Conservation (phyloP, 1,140 invertebrate genomes). For the Diprion similis region DNA sequence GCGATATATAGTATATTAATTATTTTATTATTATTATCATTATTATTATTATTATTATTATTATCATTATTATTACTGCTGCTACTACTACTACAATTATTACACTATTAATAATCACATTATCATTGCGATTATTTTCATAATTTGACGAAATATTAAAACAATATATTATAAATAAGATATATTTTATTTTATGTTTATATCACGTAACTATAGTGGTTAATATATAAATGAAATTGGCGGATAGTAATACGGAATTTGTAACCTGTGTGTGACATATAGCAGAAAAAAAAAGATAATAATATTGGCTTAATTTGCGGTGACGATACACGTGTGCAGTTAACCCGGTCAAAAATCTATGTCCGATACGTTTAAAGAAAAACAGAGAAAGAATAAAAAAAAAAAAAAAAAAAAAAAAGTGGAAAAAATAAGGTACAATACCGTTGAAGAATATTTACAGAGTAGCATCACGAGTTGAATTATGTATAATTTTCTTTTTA, state of each 20-base stretch:
- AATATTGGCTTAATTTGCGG: too few species aligned
- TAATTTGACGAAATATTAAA: constrained; percentile 16
- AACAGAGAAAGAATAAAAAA: neutral
- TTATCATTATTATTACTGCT: constrained; percentile 37
- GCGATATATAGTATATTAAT: constrained; percentile 25
- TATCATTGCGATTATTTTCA: constrained; percentile 30
- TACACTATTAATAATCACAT: constrained; percentile 37
- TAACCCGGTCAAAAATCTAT: too few species aligned
- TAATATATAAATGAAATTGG: constrained; percentile 18
- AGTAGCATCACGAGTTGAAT: constrained; percentile 20
- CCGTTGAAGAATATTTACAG: neutral
- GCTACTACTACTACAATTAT: constrained; percentile 13
- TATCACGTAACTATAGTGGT: constrained; percentile 26
- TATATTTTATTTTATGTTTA: constrained; percentile 13
- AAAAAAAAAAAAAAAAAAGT: neutral
- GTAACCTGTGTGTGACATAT: neutral
- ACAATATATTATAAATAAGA: constrained; percentile 8
- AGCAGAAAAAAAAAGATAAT: neutral
- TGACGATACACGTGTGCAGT: too few species aligned
- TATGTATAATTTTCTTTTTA: constrained; percentile 22
- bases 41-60: constrained; percentile 38
- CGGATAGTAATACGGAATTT: neutral
- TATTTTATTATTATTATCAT: constrained; percentile 37
- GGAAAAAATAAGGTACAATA: neutral
- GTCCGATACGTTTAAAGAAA: neutral